Evolutionary conservation across 53 echinoderm and acorn worm genomes (phyloP).

Genomic region (Arbacia lixula): DNA sequence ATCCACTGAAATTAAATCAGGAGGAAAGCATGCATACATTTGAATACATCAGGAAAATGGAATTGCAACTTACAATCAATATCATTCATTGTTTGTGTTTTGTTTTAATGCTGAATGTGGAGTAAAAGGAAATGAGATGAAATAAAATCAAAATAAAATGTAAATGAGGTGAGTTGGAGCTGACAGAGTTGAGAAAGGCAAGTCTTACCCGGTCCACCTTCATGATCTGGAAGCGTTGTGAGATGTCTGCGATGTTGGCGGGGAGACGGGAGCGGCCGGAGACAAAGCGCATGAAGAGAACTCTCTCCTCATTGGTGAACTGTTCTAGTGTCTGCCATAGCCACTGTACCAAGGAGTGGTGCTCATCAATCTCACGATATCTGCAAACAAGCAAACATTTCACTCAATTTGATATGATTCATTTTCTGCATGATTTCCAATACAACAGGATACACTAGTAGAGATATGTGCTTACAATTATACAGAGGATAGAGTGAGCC

Average conservation of each 20-base stretch:
- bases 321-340: conserved; percentile 94
- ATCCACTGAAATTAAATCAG: no score
- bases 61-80: not conserved
- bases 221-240: conserved; percentile 99
- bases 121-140: no score
- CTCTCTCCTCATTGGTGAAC: conserved; percentile 94
- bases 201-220: conserved; percentile 93
- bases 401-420: not conserved
- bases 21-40: no score
- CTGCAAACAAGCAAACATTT: conserved; percentile 28
- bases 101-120: no score
- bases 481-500: no score
- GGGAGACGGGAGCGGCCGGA: conserved; percentile 94
- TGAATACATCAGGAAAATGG: not conserved
- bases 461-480: conserved; percentile 2
- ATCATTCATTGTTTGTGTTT: no score
- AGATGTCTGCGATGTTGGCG: conserved; percentile 95
- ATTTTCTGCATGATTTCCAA: not conserved
- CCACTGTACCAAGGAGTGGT: conserved; percentile 93
- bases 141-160: no score
- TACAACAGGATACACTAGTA: not conserved
- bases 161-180: no score
- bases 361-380: conserved; percentile 96
- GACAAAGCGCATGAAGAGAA: conserved; percentile 98
- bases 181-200: not conserved